Evolutionary conservation across 92 coral and sea anemone genomes (phyloP).

Genomic region (Metridium senile): DNA sequence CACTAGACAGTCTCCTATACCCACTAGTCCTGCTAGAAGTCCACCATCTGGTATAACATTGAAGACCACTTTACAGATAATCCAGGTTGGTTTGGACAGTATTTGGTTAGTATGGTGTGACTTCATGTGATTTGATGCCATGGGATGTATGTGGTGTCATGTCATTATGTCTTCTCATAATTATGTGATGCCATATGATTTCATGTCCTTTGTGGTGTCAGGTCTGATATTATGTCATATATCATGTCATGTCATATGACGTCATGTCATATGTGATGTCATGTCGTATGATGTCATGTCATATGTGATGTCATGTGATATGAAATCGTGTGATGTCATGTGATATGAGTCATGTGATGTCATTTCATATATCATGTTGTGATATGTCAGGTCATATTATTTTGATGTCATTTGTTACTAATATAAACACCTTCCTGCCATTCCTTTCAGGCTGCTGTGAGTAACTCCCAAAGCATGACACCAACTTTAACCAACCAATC

Average conservation of each 20-base stretch:
- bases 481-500: slow-evolving; percentile 32
- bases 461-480: slow-evolving; percentile 24
- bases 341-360: neutral
- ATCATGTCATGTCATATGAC: no score
- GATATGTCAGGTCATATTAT: neutral
- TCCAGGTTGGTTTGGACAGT: slow-evolving; percentile 57
- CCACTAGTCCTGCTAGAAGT: slow-evolving; percentile 75
- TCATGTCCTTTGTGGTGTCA: no score
- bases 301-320: slow-evolving; percentile 1
- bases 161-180: no score
- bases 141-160: slow-evolving; percentile 7
- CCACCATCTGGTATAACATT: slow-evolving; percentile 81
- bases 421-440: neutral
- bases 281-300: no score
- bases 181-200: no score
- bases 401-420: neutral
- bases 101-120: neutral
- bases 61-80: slow-evolving; percentile 84
- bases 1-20: slow-evolving; percentile 74
- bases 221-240: no score
- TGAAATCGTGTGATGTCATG: no score
- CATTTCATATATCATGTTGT: neutral
- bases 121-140: no score
- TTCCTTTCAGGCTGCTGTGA: slow-evolving; percentile 34
- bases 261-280: neutral